Evolutionary conservation across 1,140 invertebrate species (phyloP), one percentile per base, ranked within the genome.

Genomic region (Drosophila repleta): DNA sequence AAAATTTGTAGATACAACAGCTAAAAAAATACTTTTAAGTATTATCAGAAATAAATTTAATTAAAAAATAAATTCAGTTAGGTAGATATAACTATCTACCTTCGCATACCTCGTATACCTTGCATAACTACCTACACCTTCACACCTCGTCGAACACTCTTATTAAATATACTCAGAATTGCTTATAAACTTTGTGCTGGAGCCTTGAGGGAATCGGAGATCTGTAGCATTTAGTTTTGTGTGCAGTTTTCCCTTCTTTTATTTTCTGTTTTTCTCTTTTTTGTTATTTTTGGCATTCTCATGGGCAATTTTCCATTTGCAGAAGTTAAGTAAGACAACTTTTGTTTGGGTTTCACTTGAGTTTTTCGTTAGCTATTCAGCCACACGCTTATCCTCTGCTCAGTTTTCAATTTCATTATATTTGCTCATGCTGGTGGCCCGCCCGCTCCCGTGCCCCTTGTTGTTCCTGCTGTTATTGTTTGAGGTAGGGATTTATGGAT

Each of bases 361-460:
- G 70, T 79, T 70, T 51, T 52, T 43, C 75, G 51, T 61, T 66
- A 68, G 74, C 64, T 63, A 64, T 39, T 15, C 45, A 68, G 21
- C 48, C 57, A 76, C 57, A 76, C 53, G 75, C 63, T 72, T 63
- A 74, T 60, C 62, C 43, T 55, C 46, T 78, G 63, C 75, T 87
- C 58, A 66, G 70, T 85, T 88, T 85, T 85, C 83, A 85, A 85
- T 88, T 88, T 88, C 75, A 82, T 87, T 82, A 87, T 68, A 69
- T 82, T 79, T 64, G 46, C 63, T 48, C 67, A 87, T 88, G 82
- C 82, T 88, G 82, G 82, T 76, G 77, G 57, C n/a, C n/a, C 66
- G 57, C 51, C 74, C 41, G 41, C 73, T 79, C 57, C 76, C 66
- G 15, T 45, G 43, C 32, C 52, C 75, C 26, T 67, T 66, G 51